Conservation (phyloP, 2,888 invertebrate genomes). For the Sialis lutaria region DNA sequence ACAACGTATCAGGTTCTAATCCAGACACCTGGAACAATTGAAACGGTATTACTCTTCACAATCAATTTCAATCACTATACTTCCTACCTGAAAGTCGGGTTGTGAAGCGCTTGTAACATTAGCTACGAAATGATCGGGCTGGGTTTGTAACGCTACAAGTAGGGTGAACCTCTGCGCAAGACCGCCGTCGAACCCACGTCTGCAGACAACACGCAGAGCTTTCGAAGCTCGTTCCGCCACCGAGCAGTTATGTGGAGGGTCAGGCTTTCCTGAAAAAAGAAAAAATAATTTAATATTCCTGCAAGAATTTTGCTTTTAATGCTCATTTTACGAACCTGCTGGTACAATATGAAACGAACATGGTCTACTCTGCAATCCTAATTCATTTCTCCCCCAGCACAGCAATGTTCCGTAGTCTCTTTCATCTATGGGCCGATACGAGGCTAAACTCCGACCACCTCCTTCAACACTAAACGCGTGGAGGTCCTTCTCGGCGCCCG, state of each 20-base stretch:
- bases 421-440: constrained; percentile 37
- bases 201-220: constrained; percentile 28
- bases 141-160: constrained; percentile 15
- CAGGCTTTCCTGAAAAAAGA: constrained; percentile 18
- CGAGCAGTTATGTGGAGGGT: constrained; percentile 30
- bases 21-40: constrained; percentile 15
- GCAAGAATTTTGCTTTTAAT: too few species aligned
- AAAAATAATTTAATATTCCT: neutral
- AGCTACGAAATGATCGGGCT: constrained; percentile 20
- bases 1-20: constrained; percentile 30
- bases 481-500: constrained; percentile 26
- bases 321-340: constrained; percentile 3
- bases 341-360: constrained; percentile 5
- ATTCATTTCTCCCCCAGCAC: constrained; percentile 53
- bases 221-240: constrained; percentile 31
- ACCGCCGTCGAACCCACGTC: constrained; percentile 36
- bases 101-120: constrained; percentile 23
- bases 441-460: constrained; percentile 20
- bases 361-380: constrained; percentile 33
- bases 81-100: constrained; percentile 27
- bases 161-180: constrained; percentile 29
- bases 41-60: too few species aligned
- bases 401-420: constrained; percentile 63
- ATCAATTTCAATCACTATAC: neutral
- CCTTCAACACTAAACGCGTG: constrained; percentile 24